Evolutionary conservation across 2,797 vertebrate genomes (phyloP).

Genomic region (Esox masquinongy): DNA sequence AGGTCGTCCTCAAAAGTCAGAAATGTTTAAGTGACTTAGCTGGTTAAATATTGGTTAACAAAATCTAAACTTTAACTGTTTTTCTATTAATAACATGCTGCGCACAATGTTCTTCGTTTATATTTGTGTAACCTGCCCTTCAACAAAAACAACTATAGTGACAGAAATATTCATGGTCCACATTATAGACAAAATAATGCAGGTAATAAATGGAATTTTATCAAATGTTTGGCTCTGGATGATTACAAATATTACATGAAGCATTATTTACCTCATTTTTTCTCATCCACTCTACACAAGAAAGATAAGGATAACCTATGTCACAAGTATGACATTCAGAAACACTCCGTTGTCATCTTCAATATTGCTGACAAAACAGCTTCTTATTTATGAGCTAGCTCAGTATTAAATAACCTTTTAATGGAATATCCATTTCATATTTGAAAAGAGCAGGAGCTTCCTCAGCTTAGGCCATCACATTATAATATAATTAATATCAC

Average conservation of each 20-base stretch:
- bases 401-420: not conserved
- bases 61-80: too few relatives aligned
- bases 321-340: conserved; percentile 5
- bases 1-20: too few relatives aligned
- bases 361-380: not conserved
- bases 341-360: not conserved
- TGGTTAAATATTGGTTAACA: too few relatives aligned
- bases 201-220: too few relatives aligned
- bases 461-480: not conserved
- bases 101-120: too few relatives aligned
- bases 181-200: too few relatives aligned
- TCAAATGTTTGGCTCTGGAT: not conserved
- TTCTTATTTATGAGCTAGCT: not conserved
- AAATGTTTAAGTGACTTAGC: too few relatives aligned
- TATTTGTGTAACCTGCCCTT: too few relatives aligned
- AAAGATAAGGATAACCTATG: not conserved
- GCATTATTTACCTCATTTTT: not conserved
- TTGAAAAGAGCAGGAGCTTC: conserved; percentile 1
- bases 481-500: conserved; percentile 1
- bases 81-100: too few relatives aligned
- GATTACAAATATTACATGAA: too few relatives aligned
- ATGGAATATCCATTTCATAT: not conserved
- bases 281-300: not conserved
- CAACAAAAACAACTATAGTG: too few relatives aligned
- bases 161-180: too few relatives aligned